These are phyloP conservation scores for Chroicocephalus ridibundus DNA, from an alignment of 2,113 vertebrate species.

Conservation along the genomic window DNA sequence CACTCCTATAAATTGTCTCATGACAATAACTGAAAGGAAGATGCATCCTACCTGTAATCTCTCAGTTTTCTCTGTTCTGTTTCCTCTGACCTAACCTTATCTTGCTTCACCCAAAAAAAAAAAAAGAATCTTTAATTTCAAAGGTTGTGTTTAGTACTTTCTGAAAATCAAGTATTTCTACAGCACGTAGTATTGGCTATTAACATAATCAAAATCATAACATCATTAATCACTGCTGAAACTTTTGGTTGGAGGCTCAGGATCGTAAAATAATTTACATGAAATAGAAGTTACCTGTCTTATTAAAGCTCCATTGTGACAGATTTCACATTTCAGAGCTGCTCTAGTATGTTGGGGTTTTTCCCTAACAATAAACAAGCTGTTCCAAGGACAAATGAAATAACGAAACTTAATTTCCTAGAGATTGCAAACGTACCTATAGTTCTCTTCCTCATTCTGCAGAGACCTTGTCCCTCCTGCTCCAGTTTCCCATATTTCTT, in stretches of 20 bases:
- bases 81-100: neutral
- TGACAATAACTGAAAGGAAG: neutral
- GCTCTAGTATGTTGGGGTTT: too few species aligned
- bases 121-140: neutral
- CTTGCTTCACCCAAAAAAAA: neutral
- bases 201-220: neutral
- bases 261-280: neutral
- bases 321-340: neutral
- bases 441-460: neutral
- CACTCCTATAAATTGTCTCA: neutral
- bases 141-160: neutral
- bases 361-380: neutral
- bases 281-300: neutral
- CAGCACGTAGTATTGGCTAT: neutral
- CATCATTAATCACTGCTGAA: neutral
- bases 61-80: neutral
- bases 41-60: neutral
- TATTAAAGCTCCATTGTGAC: neutral
- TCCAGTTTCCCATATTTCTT: neutral
- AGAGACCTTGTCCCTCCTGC: neutral
- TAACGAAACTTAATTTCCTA: neutral
- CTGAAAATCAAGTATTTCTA: neutral
- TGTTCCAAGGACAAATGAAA: neutral
- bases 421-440: neutral
- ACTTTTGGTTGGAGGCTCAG: neutral